phyloP scores from a whole-genome alignment of 2,888 invertebrate genomes.

The Callyntrura sp. region DNA sequence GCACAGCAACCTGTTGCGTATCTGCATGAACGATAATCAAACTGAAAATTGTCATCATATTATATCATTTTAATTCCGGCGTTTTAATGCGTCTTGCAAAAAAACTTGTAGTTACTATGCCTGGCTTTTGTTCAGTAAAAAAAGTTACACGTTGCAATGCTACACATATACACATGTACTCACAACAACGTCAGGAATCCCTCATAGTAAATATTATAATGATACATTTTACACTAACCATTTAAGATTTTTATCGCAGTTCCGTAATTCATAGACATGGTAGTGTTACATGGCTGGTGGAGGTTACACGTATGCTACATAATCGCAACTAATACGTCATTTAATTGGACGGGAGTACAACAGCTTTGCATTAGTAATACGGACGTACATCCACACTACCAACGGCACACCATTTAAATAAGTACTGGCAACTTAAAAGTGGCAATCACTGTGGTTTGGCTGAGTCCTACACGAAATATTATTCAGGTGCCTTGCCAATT shows the following conservation, averaged over 20 bases:
- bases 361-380: neutral
- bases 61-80: too few relatives aligned
- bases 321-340: too few relatives aligned
- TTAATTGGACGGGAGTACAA: neutral
- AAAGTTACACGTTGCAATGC: neutral
- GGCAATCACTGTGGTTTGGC: neutral
- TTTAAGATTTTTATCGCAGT: slow-evolving; percentile 54
- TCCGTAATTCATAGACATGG: slow-evolving; percentile 29
- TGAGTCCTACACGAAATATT: neutral
- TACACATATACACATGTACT: neutral
- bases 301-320: too few relatives aligned
- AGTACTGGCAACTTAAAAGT: neutral
- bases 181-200: slow-evolving; percentile 5
- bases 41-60: too few relatives aligned
- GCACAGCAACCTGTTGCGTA: too few relatives aligned
- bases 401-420: too few relatives aligned
- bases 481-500: neutral
- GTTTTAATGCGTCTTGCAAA: too few relatives aligned
- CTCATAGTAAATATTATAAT: slow-evolving; percentile 19
- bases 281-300: neutral
- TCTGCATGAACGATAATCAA: too few relatives aligned
- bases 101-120: too few relatives aligned
- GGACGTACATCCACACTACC: too few relatives aligned
- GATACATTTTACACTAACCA: neutral
- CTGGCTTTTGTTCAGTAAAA: neutral